Percentiles rank a stretch among this genome's conserved stretches.
Evolutionary conservation across 2,888 invertebrate genomes (phyloP).

Genomic region (Pristionchus arcanus): DNA sequence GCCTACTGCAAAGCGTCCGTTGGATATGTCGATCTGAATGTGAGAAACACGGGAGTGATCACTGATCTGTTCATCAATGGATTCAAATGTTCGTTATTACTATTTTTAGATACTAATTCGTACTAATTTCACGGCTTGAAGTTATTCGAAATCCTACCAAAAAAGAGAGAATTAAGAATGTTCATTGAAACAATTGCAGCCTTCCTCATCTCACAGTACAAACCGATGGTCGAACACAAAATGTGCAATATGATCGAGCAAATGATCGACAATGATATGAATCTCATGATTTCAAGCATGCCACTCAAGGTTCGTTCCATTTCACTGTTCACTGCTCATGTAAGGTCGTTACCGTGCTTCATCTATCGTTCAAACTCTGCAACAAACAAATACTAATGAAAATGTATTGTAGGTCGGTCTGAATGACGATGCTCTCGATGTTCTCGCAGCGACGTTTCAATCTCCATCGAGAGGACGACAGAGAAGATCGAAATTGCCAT

Average conservation of each 20-base stretch:
- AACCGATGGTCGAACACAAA: constrained; percentile 78
- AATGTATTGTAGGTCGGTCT: constrained; percentile 70
- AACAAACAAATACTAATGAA: neutral
- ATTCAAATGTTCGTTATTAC: constrained; percentile 70
- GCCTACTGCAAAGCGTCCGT: constrained; percentile 73
- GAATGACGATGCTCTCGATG: constrained; percentile 76
- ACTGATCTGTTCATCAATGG: constrained; percentile 79
- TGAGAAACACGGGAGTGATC: constrained; percentile 77
- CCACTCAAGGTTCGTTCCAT: constrained; percentile 72
- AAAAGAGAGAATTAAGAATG: no score
- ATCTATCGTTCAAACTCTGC: neutral
- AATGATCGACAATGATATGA: constrained; percentile 77
- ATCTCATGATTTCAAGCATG: constrained; percentile 74
- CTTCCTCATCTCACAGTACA: constrained; percentile 77
- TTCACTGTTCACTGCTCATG: neutral
- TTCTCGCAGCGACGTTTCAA: constrained; percentile 59
- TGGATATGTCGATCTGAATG: constrained; percentile 78
- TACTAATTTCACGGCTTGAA: no score
- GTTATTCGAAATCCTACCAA: no score
- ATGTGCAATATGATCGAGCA: constrained; percentile 79
- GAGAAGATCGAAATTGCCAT: constrained; percentile 51
- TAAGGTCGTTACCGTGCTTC: neutral
- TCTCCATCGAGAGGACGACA: neutral
- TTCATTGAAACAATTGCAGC: constrained; percentile 63
- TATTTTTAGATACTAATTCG: neutral